These are phyloP conservation scores for Erpornis zantholeuca DNA, from an alignment of 2,113 vertebrate species.

Conservation along the genomic window DNA sequence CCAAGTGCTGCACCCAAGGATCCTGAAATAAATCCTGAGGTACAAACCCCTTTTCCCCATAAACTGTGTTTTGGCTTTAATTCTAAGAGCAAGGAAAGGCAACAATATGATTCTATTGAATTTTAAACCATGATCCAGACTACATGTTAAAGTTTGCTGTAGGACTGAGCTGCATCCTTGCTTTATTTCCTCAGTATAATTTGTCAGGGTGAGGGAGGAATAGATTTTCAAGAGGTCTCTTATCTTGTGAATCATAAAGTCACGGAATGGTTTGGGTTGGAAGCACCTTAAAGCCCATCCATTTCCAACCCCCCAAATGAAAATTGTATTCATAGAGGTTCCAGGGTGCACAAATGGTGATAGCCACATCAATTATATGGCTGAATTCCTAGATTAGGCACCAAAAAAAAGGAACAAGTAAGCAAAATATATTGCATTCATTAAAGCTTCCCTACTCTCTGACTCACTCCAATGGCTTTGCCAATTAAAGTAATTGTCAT, in stretches of 20 bases:
- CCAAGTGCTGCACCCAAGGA: too few species aligned
- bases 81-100: too few species aligned
- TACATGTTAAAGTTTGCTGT: not conserved
- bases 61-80: too few species aligned
- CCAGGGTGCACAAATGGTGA: conserved; percentile 3
- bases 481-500: conserved; percentile 64
- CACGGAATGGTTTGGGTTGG: not conserved
- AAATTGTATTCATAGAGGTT: not conserved
- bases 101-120: not conserved
- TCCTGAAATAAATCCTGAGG: too few species aligned
- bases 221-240: not conserved
- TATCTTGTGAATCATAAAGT: not conserved
- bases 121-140: not conserved
- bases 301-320: not conserved
- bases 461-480: conserved; percentile 56
- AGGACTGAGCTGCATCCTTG: not conserved
- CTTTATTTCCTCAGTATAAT: not conserved
- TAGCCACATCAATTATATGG: conserved; percentile 45
- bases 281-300: not conserved
- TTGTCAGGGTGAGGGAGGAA: not conserved
- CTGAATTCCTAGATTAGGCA: conserved; percentile 37
- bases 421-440: conserved; percentile 53
- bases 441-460: conserved; percentile 37
- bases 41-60: too few species aligned
- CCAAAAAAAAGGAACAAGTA: conserved; percentile 3